Percentiles rank a stretch among this genome's conserved stretches.
Conservation (phyloP, 1,140 invertebrate species). For the Antheraea mylitta region DNA sequence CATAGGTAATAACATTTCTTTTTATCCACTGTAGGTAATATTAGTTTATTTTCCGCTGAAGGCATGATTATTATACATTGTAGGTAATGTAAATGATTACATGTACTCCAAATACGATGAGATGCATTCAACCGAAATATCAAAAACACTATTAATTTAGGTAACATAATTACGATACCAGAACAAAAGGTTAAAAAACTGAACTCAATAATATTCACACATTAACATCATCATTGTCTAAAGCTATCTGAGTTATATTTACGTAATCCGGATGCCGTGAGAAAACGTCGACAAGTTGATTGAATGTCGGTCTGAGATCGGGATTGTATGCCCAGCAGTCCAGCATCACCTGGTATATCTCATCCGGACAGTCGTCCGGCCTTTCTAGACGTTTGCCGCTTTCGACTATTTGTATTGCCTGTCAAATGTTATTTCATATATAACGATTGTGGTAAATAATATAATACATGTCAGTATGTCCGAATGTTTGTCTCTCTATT, state of each 20-base stretch:
- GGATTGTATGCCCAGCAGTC: conserved; percentile 94
- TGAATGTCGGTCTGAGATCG: conserved; percentile 89
- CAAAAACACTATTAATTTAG: too few relatives aligned
- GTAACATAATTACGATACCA: too few relatives aligned
- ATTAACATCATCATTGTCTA: conserved; percentile 54
- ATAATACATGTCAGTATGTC: too few relatives aligned
- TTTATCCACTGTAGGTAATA: too few relatives aligned
- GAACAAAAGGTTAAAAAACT: neutral
- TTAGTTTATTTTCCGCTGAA: too few relatives aligned
- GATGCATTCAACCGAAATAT: too few relatives aligned
- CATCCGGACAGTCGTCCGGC: conserved; percentile 90
- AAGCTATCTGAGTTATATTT: conserved; percentile 69
- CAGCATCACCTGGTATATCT: conserved; percentile 92
- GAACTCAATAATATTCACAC: conserved; percentile 16
- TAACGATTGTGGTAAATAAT: too few relatives aligned
- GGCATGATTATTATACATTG: too few relatives aligned
- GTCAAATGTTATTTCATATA: conserved; percentile 23
- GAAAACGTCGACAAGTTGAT: conserved; percentile 88
- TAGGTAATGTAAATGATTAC: too few relatives aligned
- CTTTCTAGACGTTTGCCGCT: conserved; percentile 86
- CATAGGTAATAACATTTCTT: too few relatives aligned
- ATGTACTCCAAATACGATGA: too few relatives aligned
- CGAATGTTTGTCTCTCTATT: too few relatives aligned
- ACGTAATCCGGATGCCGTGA: conserved; percentile 85
- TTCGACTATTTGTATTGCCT: conserved; percentile 91